Base-by-base conservation (phyloP, 1,140 invertebrate species). In the Marisa cornuarietis region DNA sequence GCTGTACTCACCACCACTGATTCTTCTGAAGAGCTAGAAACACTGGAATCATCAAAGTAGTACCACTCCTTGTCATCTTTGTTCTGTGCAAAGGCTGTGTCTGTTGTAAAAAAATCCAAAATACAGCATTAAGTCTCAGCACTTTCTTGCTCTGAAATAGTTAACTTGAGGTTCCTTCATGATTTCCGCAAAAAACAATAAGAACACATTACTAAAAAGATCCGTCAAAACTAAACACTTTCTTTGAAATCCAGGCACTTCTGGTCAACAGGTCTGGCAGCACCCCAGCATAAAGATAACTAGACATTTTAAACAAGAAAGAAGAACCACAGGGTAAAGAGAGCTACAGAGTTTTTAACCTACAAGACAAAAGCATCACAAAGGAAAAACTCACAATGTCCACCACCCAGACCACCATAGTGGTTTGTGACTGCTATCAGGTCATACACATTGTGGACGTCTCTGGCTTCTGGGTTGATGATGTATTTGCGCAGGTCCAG, bases 41-140 rank as follows among this genome's bases (percentile, higher is more conserved):
- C 93, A 82, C 85, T 90, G 22, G 91, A 92, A 84, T 94, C 93
- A 88, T 94, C 93, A 90, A 93, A 94, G 78, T 92, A 91, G 85
- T 92, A 92, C 93, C 93, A 94, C n/a, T 88, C 82, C 22, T 87
- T 79, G 78, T 90, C 88, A 54, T 88, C 85, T 68, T 90, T 88
- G 85, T 93, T 93, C 84, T 92, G 92, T 16, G 88, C 92, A 87
- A 90, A 93, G 2, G 93, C 92, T 26, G 93, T 93, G 83, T 93
- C 91, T 92, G 83, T 42, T 62, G 69, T 65, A 4, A 77, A n/a
- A 20, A n/a, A 22, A 68, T 14, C 54, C 54, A 58, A 58, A 4
- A 11, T 18, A 58, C 54, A 58, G 54, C 9, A 6, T 42, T 42
- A 42, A 42, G 31, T 42, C 31, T 42, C 31, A 42, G 31, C 31